phyloP scores from a whole-genome alignment of 2,797 vertebrate genomes.

The Alauda arvensis region DNA sequence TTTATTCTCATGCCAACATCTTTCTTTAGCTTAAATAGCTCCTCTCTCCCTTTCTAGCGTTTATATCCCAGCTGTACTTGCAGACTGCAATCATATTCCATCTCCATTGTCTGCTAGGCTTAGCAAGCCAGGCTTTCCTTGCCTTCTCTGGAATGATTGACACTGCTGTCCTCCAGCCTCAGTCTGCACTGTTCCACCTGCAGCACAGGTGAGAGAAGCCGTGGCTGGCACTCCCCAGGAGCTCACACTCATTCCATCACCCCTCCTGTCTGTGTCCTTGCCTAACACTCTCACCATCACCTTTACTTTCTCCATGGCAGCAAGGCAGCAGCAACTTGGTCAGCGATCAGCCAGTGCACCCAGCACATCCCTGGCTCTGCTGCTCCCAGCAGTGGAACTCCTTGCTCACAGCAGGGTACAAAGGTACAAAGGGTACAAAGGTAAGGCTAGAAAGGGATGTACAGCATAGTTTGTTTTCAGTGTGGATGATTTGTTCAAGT shows the following conservation, averaged over 20 bases:
- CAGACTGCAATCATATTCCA: neutral
- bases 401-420: neutral
- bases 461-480: neutral
- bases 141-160: neutral
- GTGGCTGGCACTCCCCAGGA: neutral
- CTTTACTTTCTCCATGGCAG: neutral
- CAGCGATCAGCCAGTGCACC: rapidly evolving
- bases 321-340: neutral
- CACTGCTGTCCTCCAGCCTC: neutral
- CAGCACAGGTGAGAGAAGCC: neutral
- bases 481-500: neutral
- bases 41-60: neutral
- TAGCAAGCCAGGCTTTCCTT: neutral
- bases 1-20: conserved; percentile 2
- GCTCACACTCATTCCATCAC: neutral
- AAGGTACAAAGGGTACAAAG: neutral
- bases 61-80: neutral
- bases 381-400: neutral
- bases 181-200: neutral
- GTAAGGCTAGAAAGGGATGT: neutral
- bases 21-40: neutral
- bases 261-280: neutral
- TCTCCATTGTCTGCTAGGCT: neutral
- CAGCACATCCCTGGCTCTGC: neutral
- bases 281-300: neutral